These are phyloP conservation scores for Callitettix versicolor DNA, from an alignment of 1,140 invertebrate genomes.

Conservation along the genomic window DNA sequence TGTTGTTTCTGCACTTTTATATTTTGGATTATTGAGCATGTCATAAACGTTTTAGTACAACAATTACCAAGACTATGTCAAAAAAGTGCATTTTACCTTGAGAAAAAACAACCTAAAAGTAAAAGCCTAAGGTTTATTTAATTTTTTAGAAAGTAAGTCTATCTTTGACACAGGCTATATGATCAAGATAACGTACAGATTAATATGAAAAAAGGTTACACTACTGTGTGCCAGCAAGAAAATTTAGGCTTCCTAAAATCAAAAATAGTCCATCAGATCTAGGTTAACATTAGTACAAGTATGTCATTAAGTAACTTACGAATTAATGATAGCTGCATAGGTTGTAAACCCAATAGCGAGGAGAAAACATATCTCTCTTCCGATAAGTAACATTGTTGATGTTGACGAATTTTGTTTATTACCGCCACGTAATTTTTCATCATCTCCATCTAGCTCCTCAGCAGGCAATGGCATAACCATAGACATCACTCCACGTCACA, in stretches of 20 bases:
- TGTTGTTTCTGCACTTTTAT: too few relatives aligned
- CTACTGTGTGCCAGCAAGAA: not conserved
- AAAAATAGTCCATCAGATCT: not conserved
- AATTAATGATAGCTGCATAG: constrained; percentile 36
- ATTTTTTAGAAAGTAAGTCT: not conserved
- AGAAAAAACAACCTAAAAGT: too few relatives aligned
- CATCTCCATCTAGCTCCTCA: constrained; percentile 11
- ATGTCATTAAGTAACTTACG: constrained; percentile 31
- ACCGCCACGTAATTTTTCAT: constrained; percentile 24
- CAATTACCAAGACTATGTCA: too few relatives aligned
- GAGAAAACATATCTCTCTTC: constrained; percentile 35
- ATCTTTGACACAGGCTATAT: not conserved
- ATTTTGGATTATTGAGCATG: too few relatives aligned
- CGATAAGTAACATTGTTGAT: constrained; percentile 36
- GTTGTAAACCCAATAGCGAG: constrained; percentile 35
- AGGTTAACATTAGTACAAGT: not conserved
- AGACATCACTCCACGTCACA: constrained; percentile 20
- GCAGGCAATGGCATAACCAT: not conserved
- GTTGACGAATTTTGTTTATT: constrained; percentile 22
- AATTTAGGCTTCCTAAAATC: not conserved
- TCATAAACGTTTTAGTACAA: too few relatives aligned
- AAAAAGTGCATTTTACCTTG: too few relatives aligned
- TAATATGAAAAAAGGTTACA: constrained; percentile 14
- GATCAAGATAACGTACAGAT: not conserved
- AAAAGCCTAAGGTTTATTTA: not conserved